Conservation (phyloP, 1,140 invertebrate genomes). For the Anoplophora glabripennis region DNA sequence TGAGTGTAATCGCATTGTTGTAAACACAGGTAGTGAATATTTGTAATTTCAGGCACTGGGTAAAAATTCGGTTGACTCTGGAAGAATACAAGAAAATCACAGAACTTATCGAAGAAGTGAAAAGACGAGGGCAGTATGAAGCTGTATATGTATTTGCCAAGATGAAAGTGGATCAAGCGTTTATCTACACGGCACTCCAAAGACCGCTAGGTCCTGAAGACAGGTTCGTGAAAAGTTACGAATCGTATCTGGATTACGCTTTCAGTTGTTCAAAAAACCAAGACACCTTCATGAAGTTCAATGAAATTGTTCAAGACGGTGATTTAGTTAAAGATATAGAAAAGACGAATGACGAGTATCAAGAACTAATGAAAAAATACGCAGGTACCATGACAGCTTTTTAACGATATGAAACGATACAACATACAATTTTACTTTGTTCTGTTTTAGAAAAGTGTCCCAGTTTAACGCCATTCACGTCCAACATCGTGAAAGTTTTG, state of each 20-base stretch:
- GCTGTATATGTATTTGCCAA: conserved; percentile 22
- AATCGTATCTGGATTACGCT: conserved; percentile 11
- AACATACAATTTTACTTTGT: neutral
- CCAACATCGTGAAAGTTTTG: conserved; percentile 9
- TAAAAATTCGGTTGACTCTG: conserved; percentile 26
- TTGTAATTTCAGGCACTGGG: conserved; percentile 18
- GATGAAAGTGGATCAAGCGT: conserved; percentile 22
- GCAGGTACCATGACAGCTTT: conserved; percentile 21
- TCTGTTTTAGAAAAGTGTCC: conserved; percentile 14
- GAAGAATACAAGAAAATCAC: conserved; percentile 22
- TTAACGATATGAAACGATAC: no score
- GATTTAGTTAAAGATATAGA: conserved; percentile 7
- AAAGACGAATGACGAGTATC: conserved; percentile 16
- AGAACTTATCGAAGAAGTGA: conserved; percentile 17
- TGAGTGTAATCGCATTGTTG: conserved; percentile 13
- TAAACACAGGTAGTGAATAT: neutral
- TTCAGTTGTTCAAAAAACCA: neutral
- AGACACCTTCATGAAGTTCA: conserved; percentile 18
- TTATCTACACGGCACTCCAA: conserved; percentile 11
- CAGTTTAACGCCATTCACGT: conserved; percentile 8
- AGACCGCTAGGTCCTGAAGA: conserved; percentile 19
- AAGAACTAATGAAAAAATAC: conserved; percentile 13
- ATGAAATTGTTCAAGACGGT: conserved; percentile 9
- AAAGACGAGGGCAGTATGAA: conserved; percentile 8
- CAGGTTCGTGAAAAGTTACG: conserved; percentile 12